phyloP scores from a whole-genome alignment of 1,140 invertebrate species.

The Frieseomelitta varia region DNA sequence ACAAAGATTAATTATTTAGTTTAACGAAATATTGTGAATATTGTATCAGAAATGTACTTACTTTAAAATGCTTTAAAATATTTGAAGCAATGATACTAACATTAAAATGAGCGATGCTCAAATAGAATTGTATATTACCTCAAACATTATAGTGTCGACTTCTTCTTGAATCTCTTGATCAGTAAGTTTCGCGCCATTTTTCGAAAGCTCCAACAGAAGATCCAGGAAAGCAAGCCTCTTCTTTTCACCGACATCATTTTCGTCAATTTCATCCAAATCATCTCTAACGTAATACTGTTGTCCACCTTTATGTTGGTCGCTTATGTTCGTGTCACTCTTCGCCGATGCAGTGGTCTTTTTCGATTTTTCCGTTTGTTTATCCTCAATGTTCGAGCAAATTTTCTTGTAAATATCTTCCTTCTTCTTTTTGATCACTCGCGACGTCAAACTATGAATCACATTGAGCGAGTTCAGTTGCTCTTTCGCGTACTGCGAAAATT shows the following conservation, averaged over 20 bases:
- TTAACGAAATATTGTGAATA: too few relatives aligned
- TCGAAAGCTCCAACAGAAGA: conserved; percentile 88
- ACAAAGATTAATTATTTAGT: background rate
- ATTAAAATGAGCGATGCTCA: too few relatives aligned
- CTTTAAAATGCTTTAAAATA: too few relatives aligned
- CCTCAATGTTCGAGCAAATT: too few relatives aligned
- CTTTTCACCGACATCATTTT: conserved; percentile 88
- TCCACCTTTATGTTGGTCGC: background rate
- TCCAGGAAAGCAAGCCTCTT: conserved; percentile 93
- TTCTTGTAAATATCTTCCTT: too few relatives aligned
- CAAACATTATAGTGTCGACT: conserved; percentile 94
- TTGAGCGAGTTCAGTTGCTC: too few relatives aligned
- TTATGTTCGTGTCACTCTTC: conserved; percentile 15
- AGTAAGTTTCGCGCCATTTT: conserved; percentile 84
- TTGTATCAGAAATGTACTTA: too few relatives aligned
- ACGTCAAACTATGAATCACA: too few relatives aligned
- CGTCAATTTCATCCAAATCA: conserved; percentile 88
- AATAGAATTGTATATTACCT: conserved; percentile 81
- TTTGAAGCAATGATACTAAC: too few relatives aligned
- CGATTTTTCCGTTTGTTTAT: background rate
- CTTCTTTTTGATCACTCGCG: too few relatives aligned
- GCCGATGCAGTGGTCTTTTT: background rate
- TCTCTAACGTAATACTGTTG: conserved; percentile 83
- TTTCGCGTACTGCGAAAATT: too few relatives aligned
- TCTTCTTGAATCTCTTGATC: conserved; percentile 92